Conservation (phyloP, 2,797 vertebrate species). For the Echiichthys vipera region DNA sequence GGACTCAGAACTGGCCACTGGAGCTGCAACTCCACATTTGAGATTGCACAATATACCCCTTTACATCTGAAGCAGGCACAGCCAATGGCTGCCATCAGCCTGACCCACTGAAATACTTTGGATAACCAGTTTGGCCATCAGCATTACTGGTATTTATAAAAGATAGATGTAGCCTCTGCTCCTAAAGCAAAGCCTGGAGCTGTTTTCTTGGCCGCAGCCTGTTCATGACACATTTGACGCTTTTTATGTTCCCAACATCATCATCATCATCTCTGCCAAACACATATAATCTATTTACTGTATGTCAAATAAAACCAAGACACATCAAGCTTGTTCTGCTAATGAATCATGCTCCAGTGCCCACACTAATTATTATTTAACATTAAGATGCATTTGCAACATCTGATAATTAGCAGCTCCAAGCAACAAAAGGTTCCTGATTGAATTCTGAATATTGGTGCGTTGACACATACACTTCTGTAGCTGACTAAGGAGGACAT, state of each 20-base stretch:
- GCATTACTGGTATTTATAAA: slow-evolving; percentile 49
- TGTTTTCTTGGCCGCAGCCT: slow-evolving; percentile 36
- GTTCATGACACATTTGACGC: slow-evolving; percentile 38
- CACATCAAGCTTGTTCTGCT: slow-evolving; percentile 34
- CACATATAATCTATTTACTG: slow-evolving; percentile 31
- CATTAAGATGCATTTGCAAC: slow-evolving; percentile 53
- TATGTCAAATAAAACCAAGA: slow-evolving; percentile 45
- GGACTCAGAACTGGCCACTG: slow-evolving; percentile 2
- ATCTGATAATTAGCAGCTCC: slow-evolving; percentile 36
- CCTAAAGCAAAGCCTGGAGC: slow-evolving; percentile 57
- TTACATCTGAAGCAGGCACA: neutral
- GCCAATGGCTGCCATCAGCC: neutral
- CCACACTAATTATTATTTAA: slow-evolving; percentile 55
- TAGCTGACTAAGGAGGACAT: neutral
- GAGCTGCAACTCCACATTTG: slow-evolving; percentile 4
- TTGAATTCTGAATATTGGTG: neutral
- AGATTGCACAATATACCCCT: neutral
- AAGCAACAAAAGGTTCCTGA: slow-evolving; percentile 9
- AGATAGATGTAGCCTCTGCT: slow-evolving; percentile 51
- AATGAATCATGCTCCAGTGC: slow-evolving; percentile 46
- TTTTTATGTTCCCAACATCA: slow-evolving; percentile 4
- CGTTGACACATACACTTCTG: neutral
- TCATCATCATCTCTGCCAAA: slow-evolving; percentile 21
- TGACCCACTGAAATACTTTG: slow-evolving; percentile 36
- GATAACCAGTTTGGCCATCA: slow-evolving; percentile 34